Percentiles rank a stretch among this genome's conserved stretches.
phyloP scores from a whole-genome alignment of 1,140 invertebrate genomes.

The Phocides pigmalion region DNA sequence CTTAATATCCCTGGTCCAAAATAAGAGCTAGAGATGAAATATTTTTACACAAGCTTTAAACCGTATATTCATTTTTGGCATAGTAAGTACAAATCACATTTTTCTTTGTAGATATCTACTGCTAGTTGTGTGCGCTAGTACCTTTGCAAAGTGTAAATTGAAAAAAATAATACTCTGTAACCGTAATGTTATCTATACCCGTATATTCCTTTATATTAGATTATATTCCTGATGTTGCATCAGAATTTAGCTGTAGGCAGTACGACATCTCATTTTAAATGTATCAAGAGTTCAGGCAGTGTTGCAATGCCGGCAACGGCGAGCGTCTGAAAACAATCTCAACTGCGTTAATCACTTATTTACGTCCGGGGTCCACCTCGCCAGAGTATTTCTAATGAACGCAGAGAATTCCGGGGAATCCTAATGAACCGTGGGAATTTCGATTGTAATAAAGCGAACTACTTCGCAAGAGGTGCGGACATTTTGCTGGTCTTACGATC shows the following conservation, averaged over 20 bases:
- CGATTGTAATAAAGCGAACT: slow-evolving; percentile 56
- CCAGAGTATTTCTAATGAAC: slow-evolving; percentile 77
- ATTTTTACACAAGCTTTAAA: slow-evolving; percentile 2
- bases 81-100: no score
- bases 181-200: no score
- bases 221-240: background rate
- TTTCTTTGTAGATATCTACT: no score
- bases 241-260: background rate
- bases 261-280: slow-evolving; percentile 68
- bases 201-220: no score
- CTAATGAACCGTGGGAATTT: slow-evolving; percentile 81
- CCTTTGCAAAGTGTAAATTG: no score
- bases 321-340: slow-evolving; percentile 75
- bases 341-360: slow-evolving; percentile 83
- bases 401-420: slow-evolving; percentile 68
- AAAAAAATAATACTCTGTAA: no score
- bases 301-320: slow-evolving; percentile 54
- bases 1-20: slow-evolving; percentile 12
- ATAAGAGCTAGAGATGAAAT: background rate
- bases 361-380: slow-evolving; percentile 70
- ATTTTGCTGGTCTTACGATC: slow-evolving; percentile 37
- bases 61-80: no score
- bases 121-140: no score
- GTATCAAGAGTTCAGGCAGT: slow-evolving; percentile 70
- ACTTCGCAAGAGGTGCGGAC: slow-evolving; percentile 37